Base-by-base conservation (phyloP, 2,797 vertebrate genomes). In the Poecilia velifera region DNA sequence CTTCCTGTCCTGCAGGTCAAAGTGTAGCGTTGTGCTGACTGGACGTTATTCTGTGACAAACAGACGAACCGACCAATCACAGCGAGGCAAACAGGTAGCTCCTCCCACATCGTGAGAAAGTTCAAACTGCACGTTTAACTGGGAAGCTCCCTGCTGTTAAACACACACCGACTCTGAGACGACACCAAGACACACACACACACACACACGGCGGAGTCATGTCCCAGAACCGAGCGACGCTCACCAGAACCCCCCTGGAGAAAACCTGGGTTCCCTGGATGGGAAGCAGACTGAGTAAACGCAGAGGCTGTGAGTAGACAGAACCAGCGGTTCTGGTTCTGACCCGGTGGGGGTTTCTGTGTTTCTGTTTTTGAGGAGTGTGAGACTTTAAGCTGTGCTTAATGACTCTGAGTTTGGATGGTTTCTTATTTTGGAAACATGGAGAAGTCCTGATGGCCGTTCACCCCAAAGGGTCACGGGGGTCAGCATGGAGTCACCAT, bases 241-340 rank as follows among this genome's bases (percentile, higher is more conserved):
- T 97, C 59, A 96, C 95, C 10, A 96, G 97, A 82, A 97, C 95
- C 31, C 96, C 96, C 59, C 93, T 96, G 81, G 96, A 97, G 94
- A 97, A 97, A 90, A 96, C 95, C 34, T 97, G 97, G 97, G 96
- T 96, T 31, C 96, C 97, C 6, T 95, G 96, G 85, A 90, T 96
- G 92, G 91, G 93, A 71, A 94, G 91, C 76, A 73, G 93, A 71
- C 90, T 96, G 86, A 96, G 91, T 86, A 92, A 86, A 47, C 94
- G 96, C 78, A 92, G 97, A 92, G 96, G 97, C 85, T 97, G 97
- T 97, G 94, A 98, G 97, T 97, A 89, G 22, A 34, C 41, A 39
- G 36, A 39, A 31, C 45, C 66, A 20, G 1, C 36, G 57, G 13
- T 20, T 7, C 6, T 0, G 14, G 36, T 46, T 39, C 18, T 45